Conservation (phyloP, 2,888 invertebrate genomes). For the Drosophila acutilabella region DNA sequence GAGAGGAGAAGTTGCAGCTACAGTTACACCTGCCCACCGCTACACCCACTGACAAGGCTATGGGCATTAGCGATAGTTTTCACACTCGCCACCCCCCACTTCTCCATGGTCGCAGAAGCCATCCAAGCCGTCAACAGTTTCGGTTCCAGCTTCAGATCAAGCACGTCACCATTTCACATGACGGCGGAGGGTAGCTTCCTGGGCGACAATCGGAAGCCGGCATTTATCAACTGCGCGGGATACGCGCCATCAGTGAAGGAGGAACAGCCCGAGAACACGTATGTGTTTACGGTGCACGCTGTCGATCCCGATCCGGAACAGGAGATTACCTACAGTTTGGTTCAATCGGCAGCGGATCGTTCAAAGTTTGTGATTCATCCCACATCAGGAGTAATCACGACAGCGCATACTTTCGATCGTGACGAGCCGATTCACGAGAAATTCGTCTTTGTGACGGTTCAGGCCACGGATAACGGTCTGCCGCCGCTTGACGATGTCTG, state of each 20-base stretch:
- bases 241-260: constrained; percentile 94
- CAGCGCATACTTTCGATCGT: constrained; percentile 93
- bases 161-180: constrained; percentile 12
- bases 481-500: constrained; percentile 96
- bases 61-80: constrained; percentile 32
- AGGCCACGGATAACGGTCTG: constrained; percentile 96
- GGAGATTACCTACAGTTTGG: constrained; percentile 93
- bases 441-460: constrained; percentile 93
- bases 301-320: constrained; percentile 89
- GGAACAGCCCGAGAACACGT: constrained; percentile 90
- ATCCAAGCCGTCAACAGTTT: constrained; percentile 20
- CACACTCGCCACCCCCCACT: constrained; percentile 19
- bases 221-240: constrained; percentile 92
- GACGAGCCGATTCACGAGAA: constrained; percentile 95
- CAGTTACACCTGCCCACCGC: constrained; percentile 36
- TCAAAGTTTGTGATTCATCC: constrained; percentile 92
- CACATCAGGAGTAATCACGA: constrained; percentile 90
- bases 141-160: constrained; percentile 10
- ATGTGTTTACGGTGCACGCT: constrained; percentile 87
- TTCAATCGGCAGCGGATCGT: constrained; percentile 90
- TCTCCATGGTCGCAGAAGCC: constrained; percentile 16
- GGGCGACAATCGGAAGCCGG: constrained; percentile 93
- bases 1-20: constrained; percentile 17
- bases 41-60: constrained; percentile 25
- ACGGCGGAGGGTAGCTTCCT: constrained; percentile 60